These are phyloP conservation scores for Parnassius orleans DNA, from an alignment of 2,888 invertebrate genomes.

Conservation along the genomic window DNA sequence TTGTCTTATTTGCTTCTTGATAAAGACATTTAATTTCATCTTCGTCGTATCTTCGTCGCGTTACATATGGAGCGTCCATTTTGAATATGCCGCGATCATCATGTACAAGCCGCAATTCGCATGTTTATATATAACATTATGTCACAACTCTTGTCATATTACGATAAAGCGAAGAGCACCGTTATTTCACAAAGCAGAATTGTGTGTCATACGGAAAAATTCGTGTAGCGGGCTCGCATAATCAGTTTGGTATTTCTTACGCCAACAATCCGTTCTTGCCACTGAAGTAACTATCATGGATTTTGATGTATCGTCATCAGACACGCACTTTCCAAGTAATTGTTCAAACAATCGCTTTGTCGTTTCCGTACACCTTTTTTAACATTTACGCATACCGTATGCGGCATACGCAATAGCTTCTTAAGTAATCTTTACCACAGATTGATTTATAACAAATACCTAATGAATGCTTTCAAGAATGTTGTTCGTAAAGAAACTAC, in stretches of 20 bases:
- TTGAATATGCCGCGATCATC: slow-evolving; percentile 14
- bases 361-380: slow-evolving; percentile 12
- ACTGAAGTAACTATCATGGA: slow-evolving; percentile 8
- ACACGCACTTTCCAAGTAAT: slow-evolving; percentile 13
- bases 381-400: too few species aligned
- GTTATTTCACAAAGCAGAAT: slow-evolving; percentile 20
- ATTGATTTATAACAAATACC: too few species aligned
- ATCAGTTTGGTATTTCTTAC: slow-evolving; percentile 27
- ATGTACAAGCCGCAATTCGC: slow-evolving; percentile 6
- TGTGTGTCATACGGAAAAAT: slow-evolving; percentile 20
- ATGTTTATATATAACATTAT: slow-evolving; percentile 17
- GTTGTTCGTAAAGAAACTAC: too few species aligned
- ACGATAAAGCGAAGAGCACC: slow-evolving; percentile 16
- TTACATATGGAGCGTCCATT: slow-evolving; percentile 4
- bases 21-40: slow-evolving; percentile 29
- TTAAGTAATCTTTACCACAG: too few species aligned
- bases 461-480: too few species aligned
- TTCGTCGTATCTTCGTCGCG: slow-evolving; percentile 1
- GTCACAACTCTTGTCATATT: slow-evolving; percentile 18
- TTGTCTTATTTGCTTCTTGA: slow-evolving; percentile 23
- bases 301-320: slow-evolving; percentile 15
- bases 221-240: slow-evolving; percentile 12
- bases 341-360: slow-evolving; percentile 9
- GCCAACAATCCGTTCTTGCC: slow-evolving; percentile 16
- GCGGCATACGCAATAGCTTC: too few species aligned